Evolutionary conservation across 1,140 invertebrate genomes (phyloP).

Genomic region (Luehdorfia chinensis): DNA sequence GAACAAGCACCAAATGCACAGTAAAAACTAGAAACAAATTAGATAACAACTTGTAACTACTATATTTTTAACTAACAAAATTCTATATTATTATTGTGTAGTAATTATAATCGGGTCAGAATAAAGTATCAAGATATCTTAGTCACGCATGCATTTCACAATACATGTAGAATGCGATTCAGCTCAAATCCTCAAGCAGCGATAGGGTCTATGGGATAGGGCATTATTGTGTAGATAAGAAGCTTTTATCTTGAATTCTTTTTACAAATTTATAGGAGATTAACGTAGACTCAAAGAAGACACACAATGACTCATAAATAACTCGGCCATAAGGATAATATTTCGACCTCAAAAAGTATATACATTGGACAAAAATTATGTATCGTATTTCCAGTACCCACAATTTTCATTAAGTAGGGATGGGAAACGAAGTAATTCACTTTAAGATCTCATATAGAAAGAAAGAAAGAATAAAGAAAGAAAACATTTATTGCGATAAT

Average conservation of each 20-base stretch:
- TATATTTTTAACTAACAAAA: not conserved
- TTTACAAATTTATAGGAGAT: constrained; percentile 2
- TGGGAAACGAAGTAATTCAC: too few species aligned
- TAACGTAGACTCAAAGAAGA: constrained; percentile 7
- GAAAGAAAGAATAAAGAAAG: too few species aligned
- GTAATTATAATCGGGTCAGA: not conserved
- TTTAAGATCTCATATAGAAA: too few species aligned
- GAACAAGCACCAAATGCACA: too few species aligned
- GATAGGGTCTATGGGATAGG: constrained; percentile 7
- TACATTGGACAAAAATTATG: too few species aligned
- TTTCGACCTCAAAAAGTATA: constrained; percentile 6
- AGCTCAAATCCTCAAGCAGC: constrained; percentile 8
- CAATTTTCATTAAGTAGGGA: too few species aligned
- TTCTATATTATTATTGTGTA: not conserved
- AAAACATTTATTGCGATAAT: too few species aligned
- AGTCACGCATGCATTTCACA: not conserved
- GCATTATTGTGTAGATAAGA: constrained; percentile 15
- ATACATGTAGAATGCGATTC: constrained; percentile 2
- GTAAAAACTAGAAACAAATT: not conserved
- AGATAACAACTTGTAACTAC: not conserved
- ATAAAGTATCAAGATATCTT: not conserved
- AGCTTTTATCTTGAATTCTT: constrained; percentile 15
- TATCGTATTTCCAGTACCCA: too few species aligned
- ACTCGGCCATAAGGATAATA: not conserved
- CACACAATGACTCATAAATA: constrained; percentile 6